These are phyloP conservation scores for Prinia subflava DNA, from an alignment of 2,113 vertebrate genomes.

Conservation along the genomic window DNA sequence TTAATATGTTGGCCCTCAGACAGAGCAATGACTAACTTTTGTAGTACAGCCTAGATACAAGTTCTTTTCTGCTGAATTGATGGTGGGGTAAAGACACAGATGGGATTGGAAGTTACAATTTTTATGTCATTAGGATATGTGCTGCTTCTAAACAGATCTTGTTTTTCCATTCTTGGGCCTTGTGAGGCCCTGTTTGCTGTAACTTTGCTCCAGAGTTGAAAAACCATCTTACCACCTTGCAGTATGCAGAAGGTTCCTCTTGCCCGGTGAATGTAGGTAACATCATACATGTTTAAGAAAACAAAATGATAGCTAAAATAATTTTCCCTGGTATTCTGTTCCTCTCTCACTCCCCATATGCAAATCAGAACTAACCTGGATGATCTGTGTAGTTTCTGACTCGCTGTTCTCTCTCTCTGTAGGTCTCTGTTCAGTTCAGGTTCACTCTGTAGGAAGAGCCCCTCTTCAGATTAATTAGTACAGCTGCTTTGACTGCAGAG, in stretches of 20 bases:
- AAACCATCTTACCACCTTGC: not conserved
- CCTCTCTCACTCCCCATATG: not conserved
- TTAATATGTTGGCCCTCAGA: not conserved
- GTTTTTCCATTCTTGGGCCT: not conserved
- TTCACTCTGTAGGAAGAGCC: not conserved
- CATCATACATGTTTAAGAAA: not conserved
- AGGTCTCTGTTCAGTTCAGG: not conserved
- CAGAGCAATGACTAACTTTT: not conserved
- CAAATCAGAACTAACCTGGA: conserved; percentile 22
- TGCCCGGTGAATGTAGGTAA: not conserved
- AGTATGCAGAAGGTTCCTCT: not conserved
- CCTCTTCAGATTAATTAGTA: not conserved
- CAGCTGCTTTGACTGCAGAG: not conserved
- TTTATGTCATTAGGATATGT: not conserved
- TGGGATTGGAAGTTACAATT: not conserved
- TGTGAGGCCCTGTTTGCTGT: not conserved
- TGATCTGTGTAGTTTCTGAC: not conserved
- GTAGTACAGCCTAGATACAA: not conserved
- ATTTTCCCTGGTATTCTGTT: not conserved
- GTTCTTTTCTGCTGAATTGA: not conserved
- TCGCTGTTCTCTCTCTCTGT: not conserved
- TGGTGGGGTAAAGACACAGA: not conserved
- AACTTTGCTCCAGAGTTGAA: not conserved
- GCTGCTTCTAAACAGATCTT: not conserved
- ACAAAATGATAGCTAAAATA: not conserved